A percentile compares a stretch with the other conserved stretches of the same genome.
Evolutionary conservation across 2,113 vertebrate genomes (phyloP).

Genomic region (Oryzias melastigma): DNA sequence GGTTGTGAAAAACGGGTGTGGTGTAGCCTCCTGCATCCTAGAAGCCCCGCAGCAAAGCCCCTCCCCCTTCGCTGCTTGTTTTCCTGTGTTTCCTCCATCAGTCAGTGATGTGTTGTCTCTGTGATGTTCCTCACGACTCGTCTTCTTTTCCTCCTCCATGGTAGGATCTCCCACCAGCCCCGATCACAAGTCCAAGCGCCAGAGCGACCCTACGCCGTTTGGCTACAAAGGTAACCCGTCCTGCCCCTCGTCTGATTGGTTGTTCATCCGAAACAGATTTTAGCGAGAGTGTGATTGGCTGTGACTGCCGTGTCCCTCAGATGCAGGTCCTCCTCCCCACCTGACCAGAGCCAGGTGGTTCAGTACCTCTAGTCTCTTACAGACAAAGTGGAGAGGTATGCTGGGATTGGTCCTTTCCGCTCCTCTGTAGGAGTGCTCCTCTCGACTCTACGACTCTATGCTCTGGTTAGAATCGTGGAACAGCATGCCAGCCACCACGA

Average conservation of each 20-base stretch:
- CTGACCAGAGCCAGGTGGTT: constrained; percentile 78
- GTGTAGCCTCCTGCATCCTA: neutral
- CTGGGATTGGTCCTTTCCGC: constrained; percentile 13
- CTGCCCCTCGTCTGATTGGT: neutral
- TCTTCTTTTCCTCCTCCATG: constrained; percentile 40
- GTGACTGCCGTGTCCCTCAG: constrained; percentile 66
- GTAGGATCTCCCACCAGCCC: constrained; percentile 91
- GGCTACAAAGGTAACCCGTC: constrained; percentile 87
- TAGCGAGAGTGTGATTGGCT: constrained; percentile 6
- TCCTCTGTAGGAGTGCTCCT: constrained; percentile 8
- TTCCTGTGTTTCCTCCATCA: neutral
- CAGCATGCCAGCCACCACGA: constrained; percentile 36
- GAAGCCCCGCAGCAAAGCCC: neutral
- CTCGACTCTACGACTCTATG: constrained; percentile 30
- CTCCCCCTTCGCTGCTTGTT: neutral
- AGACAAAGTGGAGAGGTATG: constrained; percentile 79
- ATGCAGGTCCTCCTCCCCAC: constrained; percentile 69
- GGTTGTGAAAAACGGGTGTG: neutral
- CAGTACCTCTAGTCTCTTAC: constrained; percentile 80
- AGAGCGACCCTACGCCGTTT: constrained; percentile 95
- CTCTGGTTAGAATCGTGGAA: neutral
- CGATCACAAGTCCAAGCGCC: constrained; percentile 94
- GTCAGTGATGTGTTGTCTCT: neutral
- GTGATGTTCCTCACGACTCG: neutral
- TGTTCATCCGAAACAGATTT: neutral